These are phyloP conservation scores for Glaucidium brasilianum DNA, from an alignment of 2,113 vertebrate species.

Conservation along the genomic window DNA sequence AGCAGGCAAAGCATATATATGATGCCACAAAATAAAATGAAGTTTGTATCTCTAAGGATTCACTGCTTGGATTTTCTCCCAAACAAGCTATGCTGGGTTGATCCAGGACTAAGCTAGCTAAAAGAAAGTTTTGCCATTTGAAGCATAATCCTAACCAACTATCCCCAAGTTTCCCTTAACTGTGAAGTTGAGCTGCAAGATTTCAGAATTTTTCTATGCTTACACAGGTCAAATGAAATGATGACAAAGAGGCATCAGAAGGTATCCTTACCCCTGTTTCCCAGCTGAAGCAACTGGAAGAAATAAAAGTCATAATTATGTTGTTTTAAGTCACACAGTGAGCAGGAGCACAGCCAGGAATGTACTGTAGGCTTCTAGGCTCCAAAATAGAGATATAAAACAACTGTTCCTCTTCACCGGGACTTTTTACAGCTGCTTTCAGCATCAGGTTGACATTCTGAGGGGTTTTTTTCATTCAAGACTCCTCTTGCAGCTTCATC, in stretches of 20 bases:
- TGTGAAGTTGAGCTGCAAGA: neutral
- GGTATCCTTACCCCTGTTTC: neutral
- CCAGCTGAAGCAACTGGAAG: conserved; percentile 14
- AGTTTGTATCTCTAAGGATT: neutral
- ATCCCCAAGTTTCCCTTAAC: neutral
- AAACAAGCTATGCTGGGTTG: neutral
- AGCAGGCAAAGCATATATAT: fast-evolving
- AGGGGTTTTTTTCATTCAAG: neutral
- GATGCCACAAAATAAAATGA: neutral
- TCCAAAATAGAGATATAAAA: neutral
- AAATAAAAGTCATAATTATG: neutral
- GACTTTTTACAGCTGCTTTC: conserved; percentile 16
- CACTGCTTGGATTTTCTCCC: neutral
- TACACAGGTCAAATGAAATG: neutral
- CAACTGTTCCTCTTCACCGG: neutral
- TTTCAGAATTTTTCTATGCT: neutral
- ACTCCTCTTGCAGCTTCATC: neutral
- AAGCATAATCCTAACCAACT: neutral
- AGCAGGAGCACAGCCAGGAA: conserved; percentile 16
- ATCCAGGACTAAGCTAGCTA: neutral
- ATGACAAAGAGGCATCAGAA: neutral
- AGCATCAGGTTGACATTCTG: neutral
- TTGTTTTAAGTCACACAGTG: neutral
- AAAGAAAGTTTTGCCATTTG: neutral
- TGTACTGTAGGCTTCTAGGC: neutral